phyloP scores from a whole-genome alignment of 2,113 vertebrate genomes.

The Prolemur simus region DNA sequence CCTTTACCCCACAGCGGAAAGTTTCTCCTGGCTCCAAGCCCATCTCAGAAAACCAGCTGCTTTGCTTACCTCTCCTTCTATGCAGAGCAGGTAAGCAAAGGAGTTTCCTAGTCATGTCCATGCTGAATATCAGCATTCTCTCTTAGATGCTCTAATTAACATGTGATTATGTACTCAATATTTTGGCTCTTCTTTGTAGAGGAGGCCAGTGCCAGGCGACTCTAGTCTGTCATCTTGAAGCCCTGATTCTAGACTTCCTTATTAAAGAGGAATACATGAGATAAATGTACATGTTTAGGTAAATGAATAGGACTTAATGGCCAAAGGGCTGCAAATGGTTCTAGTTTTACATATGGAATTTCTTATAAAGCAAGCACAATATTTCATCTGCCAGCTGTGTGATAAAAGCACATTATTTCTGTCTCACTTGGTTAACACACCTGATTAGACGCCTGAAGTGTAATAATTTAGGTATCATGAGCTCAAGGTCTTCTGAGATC shows the following conservation, averaged over 20 bases:
- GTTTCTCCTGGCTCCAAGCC: background rate
- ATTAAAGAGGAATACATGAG: background rate
- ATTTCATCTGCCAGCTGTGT: slow-evolving; percentile 46
- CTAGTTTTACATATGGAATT: slow-evolving; percentile 49
- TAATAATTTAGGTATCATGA: background rate
- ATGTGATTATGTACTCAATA: background rate
- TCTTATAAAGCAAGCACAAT: slow-evolving; percentile 52
- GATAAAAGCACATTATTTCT: slow-evolving; percentile 53
- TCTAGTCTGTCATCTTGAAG: background rate
- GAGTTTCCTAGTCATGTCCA: background rate
- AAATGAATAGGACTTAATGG: slow-evolving; percentile 51
- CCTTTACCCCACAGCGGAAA: background rate
- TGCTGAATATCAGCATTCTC: background rate
- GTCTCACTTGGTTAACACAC: background rate
- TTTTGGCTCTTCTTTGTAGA: background rate
- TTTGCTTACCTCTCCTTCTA: background rate
- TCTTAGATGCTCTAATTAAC: background rate
- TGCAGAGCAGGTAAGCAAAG: background rate
- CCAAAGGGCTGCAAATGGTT: slow-evolving; percentile 54
- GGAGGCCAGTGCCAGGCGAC: background rate
- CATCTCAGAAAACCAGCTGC: background rate
- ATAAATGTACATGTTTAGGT: background rate
- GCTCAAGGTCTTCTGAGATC: slow-evolving; percentile 10
- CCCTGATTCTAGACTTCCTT: background rate
- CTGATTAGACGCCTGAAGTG: background rate